phyloP scores from a whole-genome alignment of 1,140 invertebrate genomes.

The Platorchestia sp. region DNA sequence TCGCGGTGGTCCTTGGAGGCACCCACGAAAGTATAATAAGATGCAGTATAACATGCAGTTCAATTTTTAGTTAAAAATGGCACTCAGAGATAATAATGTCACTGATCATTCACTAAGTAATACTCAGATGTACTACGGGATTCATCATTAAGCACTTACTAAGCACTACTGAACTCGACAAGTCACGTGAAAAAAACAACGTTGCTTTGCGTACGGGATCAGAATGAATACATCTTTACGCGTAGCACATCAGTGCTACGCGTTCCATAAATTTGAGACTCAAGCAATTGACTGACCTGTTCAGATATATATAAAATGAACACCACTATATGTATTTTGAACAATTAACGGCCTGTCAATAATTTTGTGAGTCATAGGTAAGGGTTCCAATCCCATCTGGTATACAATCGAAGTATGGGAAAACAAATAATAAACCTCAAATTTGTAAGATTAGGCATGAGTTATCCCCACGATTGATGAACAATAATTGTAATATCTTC shows the following conservation, averaged over 20 bases:
- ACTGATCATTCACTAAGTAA: neutral
- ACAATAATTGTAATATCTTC: neutral
- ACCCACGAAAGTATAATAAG: neutral
- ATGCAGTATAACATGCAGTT: neutral
- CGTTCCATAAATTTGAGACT: too few species aligned
- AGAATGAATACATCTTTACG: too few species aligned
- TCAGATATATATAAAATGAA: too few species aligned
- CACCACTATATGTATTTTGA: neutral
- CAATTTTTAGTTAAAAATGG: neutral
- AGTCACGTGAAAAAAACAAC: too few species aligned
- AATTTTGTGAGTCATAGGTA: neutral
- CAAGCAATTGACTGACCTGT: too few species aligned
- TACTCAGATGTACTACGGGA: neutral
- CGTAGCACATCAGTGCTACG: too few species aligned
- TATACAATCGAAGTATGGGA: neutral
- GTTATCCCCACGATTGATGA: neutral
- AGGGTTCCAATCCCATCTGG: too few species aligned
- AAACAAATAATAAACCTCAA: neutral
- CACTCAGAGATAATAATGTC: neutral
- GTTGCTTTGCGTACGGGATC: too few species aligned
- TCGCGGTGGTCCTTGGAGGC: neutral
- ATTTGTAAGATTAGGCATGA: neutral
- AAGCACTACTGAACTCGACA: too few species aligned
- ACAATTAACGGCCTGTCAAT: neutral
- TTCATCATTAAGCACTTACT: too few species aligned